Base-by-base conservation (phyloP, 2,888 invertebrate genomes). In the Luperina testacea region DNA sequence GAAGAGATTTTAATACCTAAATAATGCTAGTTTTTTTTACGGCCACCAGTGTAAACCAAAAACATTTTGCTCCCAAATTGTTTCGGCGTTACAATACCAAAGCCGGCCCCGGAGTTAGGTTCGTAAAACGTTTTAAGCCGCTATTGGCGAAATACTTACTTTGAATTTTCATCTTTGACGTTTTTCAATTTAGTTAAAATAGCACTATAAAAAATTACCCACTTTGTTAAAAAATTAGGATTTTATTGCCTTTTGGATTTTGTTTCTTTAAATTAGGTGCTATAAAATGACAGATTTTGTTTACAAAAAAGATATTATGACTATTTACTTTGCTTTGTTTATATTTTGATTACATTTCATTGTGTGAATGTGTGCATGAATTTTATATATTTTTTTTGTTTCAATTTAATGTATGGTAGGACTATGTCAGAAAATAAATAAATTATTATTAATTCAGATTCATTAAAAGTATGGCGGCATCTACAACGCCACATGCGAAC, bases 21-120 rank as follows among this genome's bases (percentile, higher is more conserved):
- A 15, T 11, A 27, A 24, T 3, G 7, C 9, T 38, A 65, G 24
- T 38, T 13, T 5, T 77, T 80, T 79, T 76, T 61, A 38, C 13
- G 74, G 78, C 83, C 74, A 38, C n/a, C 45, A 88, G 81, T 86
- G 82, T 87, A 88, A 83, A 77, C 77, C 74, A 59, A 83, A 87
- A 86, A 80, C 80, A 84, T 87, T 88, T 87, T 72, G 79, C 72
- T 70, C 61, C 42, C 24, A 87, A 90, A 89, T 87, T 84, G 87
- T 87, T 89, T 86, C 79, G 73, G 85, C 85, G 83, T 86, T 83
- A 80, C 77, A 80, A 83, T 77, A 63, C 80, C 74, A 81, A 84
- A 75, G 68, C 78, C 45, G 75, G 77, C 32, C 20, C 3, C 7
- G 15, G 78, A 76, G 73, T 75, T 72, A 75, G 75, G 68, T 73